Conservation (phyloP, 2,888 invertebrate species). For the Lithophane leautieri region DNA sequence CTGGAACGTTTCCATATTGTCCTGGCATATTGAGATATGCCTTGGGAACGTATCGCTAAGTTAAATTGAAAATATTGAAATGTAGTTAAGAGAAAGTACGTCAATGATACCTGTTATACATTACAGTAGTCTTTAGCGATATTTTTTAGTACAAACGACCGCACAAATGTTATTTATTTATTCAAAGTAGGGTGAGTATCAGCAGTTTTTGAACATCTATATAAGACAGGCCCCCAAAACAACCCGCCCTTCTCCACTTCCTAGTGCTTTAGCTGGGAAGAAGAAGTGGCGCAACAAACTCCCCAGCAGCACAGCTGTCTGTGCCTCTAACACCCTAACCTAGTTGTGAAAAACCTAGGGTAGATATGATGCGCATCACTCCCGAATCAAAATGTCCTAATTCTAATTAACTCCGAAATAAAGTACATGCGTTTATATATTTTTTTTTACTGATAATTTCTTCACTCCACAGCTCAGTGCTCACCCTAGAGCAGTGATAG, state of each 20-base stretch:
- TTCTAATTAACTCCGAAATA: too few species aligned
- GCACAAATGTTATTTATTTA: neutral
- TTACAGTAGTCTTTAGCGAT: neutral
- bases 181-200: neutral
- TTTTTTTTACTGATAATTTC: too few species aligned
- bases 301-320: neutral
- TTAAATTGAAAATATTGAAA: neutral
- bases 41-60: neutral
- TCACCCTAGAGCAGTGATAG: too few species aligned
- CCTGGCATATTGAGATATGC: neutral
- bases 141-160: neutral
- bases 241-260: neutral
- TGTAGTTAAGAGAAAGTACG: neutral
- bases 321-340: too few species aligned
- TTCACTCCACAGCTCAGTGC: too few species aligned
- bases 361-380: neutral
- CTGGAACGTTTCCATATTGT: neutral
- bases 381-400: conserved; percentile 1
- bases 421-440: too few species aligned
- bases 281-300: neutral
- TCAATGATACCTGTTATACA: neutral
- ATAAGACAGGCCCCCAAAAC: neutral
- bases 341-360: too few species aligned
- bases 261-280: neutral
- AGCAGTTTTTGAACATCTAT: neutral